phyloP scores from a whole-genome alignment of 2,888 invertebrate species.

The Chydorus sphaericus region DNA sequence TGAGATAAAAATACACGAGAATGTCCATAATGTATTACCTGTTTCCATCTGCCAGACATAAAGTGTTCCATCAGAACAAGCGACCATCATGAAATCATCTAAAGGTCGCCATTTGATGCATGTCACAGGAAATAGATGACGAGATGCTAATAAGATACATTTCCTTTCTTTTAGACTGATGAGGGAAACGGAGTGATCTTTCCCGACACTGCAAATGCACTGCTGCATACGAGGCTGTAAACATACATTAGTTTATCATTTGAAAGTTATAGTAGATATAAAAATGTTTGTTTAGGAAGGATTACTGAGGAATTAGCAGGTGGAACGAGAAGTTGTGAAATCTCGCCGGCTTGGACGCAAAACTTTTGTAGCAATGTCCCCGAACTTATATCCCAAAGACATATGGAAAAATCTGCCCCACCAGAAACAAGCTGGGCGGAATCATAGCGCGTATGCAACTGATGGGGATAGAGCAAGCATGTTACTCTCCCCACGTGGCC shows the following conservation, averaged over 20 bases:
- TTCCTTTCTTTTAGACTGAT: conserved; percentile 83
- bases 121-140: conserved; percentile 90
- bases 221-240: conserved; percentile 75
- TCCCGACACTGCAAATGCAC: conserved; percentile 90
- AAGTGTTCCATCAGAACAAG: conserved; percentile 92
- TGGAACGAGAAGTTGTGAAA: conserved; percentile 84
- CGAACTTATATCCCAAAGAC: conserved; percentile 86
- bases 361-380: conserved; percentile 82
- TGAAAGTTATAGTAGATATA: neutral
- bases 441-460: conserved; percentile 77
- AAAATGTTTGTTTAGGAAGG: conserved; percentile 25
- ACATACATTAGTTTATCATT: conserved; percentile 20
- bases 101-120: conserved; percentile 91
- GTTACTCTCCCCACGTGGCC: conserved; percentile 91
- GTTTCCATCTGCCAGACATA: conserved; percentile 99
- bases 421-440: conserved; percentile 82
- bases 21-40: conserved; percentile 32
- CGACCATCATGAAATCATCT: conserved; percentile 95
- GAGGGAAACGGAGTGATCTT: conserved; percentile 92
- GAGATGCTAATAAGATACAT: conserved; percentile 81
- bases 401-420: conserved; percentile 94
- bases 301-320: conserved; percentile 73
- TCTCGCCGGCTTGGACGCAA: conserved; percentile 95
- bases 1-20: too few relatives aligned
- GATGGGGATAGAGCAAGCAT: conserved; percentile 85